A percentile compares a stretch with the other conserved stretches of the same genome.
phyloP scores from a whole-genome alignment of 2,888 invertebrate species.

The Diaprepes abbreviatus region DNA sequence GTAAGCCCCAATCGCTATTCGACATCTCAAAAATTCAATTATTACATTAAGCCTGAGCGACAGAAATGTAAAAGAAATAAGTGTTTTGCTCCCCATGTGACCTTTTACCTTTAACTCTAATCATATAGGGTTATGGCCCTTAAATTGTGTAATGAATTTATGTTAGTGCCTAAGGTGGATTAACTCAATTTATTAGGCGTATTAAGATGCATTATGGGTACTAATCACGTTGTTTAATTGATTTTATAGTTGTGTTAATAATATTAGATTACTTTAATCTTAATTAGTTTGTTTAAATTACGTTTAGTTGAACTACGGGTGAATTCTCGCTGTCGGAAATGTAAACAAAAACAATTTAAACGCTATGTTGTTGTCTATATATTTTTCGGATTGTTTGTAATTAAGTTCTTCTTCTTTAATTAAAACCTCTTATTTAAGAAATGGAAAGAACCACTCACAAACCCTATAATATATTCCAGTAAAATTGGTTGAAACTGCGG shows the following conservation, averaged over 20 bases:
- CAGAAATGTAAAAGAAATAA: conserved; percentile 15
- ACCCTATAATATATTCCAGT: too few species aligned
- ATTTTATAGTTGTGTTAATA: conserved; percentile 1
- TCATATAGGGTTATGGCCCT: conserved; percentile 21
- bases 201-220: conserved; percentile 10
- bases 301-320: too few species aligned
- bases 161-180: conserved; percentile 13
- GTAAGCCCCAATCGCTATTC: neutral
- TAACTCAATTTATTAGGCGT: conserved; percentile 18
- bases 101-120: conserved; percentile 13
- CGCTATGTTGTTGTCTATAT: too few species aligned
- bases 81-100: conserved; percentile 2
- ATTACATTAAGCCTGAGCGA: conserved; percentile 5
- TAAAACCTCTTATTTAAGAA: too few species aligned
- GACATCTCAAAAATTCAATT: conserved; percentile 10
- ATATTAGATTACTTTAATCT: too few species aligned
- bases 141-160: conserved; percentile 9
- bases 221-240: conserved; percentile 14
- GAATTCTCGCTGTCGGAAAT: too few species aligned
- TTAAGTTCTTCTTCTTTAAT: too few species aligned
- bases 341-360: too few species aligned
- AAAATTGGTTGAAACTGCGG: too few species aligned
- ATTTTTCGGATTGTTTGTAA: too few species aligned
- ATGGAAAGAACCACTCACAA: too few species aligned
- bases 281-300: too few species aligned